Evolutionary conservation across 2,797 vertebrate species (phyloP).

Genomic region (Cheirogaleus major): DNA sequence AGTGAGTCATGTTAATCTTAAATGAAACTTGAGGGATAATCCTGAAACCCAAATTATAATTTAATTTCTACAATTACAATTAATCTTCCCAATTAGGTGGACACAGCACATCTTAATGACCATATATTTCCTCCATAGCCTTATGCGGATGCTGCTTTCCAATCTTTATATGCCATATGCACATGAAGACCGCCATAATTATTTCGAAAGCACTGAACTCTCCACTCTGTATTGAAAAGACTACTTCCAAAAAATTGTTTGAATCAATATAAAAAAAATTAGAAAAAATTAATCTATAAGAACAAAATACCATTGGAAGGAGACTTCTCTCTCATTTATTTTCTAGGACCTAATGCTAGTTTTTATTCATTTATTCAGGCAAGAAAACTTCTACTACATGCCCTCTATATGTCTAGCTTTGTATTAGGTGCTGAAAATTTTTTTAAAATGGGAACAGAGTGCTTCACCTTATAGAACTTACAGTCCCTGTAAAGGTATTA

Average conservation of each 20-base stretch:
- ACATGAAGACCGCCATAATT: not conserved
- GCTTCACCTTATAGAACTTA: not conserved
- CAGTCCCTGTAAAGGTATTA: not conserved
- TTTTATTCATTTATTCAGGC: not conserved
- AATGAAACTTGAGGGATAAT: slow-evolving; percentile 60
- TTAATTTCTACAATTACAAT: slow-evolving; percentile 63
- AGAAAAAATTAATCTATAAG: not conserved
- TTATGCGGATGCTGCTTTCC: slow-evolving; percentile 33
- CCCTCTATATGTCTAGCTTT: not conserved
- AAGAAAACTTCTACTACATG: not conserved
- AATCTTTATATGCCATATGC: not conserved
- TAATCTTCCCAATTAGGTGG: slow-evolving; percentile 51
- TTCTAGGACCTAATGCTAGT: not conserved
- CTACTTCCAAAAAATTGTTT: not conserved
- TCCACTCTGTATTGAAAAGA: not conserved
- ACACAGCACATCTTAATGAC: slow-evolving; percentile 5
- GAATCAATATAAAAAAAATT: slow-evolving; percentile 3
- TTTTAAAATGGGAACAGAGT: not conserved
- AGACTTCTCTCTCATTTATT: not conserved
- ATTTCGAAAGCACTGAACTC: not conserved
- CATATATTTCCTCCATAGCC: not conserved
- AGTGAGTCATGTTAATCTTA: slow-evolving; percentile 42
- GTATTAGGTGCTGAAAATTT: not conserved
- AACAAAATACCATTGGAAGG: not conserved
- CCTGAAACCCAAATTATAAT: slow-evolving; percentile 44